Conservation (phyloP, 2,113 vertebrate genomes). For the Orycteropus afer region DNA sequence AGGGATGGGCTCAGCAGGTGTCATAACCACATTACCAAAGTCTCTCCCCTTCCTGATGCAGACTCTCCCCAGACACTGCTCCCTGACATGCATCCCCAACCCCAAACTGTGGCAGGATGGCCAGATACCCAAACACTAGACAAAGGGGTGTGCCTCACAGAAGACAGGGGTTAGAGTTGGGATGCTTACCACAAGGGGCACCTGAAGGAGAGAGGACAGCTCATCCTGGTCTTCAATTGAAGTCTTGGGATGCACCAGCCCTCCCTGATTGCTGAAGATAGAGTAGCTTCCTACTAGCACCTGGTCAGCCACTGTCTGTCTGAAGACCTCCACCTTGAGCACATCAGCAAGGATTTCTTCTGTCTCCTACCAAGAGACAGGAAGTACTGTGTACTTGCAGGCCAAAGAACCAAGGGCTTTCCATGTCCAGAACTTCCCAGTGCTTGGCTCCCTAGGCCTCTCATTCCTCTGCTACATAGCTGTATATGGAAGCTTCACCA, state of each 20-base stretch:
- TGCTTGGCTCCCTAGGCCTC: background rate
- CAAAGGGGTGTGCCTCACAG: background rate
- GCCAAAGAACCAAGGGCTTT: background rate
- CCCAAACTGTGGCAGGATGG: background rate
- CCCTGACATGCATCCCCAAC: background rate
- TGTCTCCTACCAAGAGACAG: constrained; percentile 90
- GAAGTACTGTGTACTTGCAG: background rate
- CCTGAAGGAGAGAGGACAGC: constrained; percentile 96
- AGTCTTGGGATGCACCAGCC: constrained; percentile 96
- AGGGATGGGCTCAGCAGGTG: background rate
- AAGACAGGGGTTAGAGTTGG: background rate
- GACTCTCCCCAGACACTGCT: background rate
- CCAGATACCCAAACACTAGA: background rate
- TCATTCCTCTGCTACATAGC: background rate
- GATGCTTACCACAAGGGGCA: constrained; percentile 96
- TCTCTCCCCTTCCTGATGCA: background rate
- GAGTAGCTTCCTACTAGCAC: constrained; percentile 98
- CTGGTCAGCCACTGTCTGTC: constrained; percentile 97
- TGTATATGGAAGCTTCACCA: background rate
- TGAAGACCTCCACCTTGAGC: constrained; percentile 98
- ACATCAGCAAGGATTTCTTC: constrained; percentile 98
- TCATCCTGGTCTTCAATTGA: constrained; percentile 98
- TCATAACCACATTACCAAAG: background rate
- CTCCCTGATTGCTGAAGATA: constrained; percentile 97
- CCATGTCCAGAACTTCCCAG: background rate